Base-by-base conservation (phyloP, 2,888 invertebrate species). In the Uloborus plumipes region DNA sequence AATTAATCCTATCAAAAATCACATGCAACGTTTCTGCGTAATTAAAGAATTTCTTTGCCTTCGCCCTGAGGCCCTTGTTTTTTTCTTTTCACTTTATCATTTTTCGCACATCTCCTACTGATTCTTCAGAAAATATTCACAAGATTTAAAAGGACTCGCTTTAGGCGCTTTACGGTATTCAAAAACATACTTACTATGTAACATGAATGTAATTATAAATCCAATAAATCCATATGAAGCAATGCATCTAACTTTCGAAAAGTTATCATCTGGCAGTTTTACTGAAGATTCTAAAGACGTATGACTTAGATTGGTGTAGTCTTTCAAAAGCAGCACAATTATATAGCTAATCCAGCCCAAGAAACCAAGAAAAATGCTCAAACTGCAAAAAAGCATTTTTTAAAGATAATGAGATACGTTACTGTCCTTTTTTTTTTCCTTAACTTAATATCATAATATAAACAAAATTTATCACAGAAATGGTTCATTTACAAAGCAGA, bases 311-410 rank as follows among this genome's bases (percentile, higher is more conserved):
- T 51, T 79, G 16, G 87, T 84, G 79, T 72, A 86, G 73, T 82
- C 86, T 85, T 85, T 84, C 15, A 88, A 58, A 7, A 91, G 87
- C 59, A 89, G 87, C 85, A 91, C 90, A 50, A 92, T 88, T 70
- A 94, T 90, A 87, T 91, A 91, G 64, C 90, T 87, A 85, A 94
- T 93, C 94, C 95, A 95, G 2, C 93, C 93, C 51, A 94, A 76
- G 89, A 94, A 94, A 3, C 93, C 92, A 31, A 92, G 87, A 0
- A 93, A 92, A 50, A 94, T 92, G 86, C 92, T 78, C n/a, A 81
- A 53, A 61, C 85, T 84, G n/a, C 9, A 84, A 69, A 20, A 64
- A 51, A 26, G 9, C 1, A 39, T 39, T 1, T 39, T 39, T 39
- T 55, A 47, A 16, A 18, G n/a, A 31, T 39, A n/a, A 4, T 6